A percentile compares a stretch with the other conserved stretches of the same genome.
Conservation (phyloP, 2,797 vertebrate species). For the Microhierax caerulescens region DNA sequence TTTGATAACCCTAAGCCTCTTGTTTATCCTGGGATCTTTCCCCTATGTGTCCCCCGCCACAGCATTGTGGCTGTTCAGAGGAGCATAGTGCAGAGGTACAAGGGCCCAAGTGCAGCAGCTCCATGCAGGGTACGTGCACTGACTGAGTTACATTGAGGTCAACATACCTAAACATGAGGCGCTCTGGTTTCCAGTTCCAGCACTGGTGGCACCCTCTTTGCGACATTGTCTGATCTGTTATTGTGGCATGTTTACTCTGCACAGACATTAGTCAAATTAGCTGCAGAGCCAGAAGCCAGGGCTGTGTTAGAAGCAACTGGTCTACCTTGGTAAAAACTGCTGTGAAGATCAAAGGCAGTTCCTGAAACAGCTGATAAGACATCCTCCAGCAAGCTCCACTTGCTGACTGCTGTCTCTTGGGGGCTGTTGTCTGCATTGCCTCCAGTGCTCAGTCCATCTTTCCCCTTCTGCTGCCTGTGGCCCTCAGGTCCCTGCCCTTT, state of each 20-base stretch:
- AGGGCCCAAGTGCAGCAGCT: neutral
- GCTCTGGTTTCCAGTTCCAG: neutral
- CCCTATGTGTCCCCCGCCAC: neutral
- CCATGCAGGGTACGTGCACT: neutral
- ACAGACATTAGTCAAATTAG: neutral
- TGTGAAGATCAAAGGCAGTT: neutral
- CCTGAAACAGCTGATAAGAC: neutral
- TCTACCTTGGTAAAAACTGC: neutral
- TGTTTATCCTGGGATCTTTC: neutral
- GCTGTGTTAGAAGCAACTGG: neutral
- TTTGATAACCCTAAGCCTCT: neutral
- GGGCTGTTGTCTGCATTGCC: neutral
- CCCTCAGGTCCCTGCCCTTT: accelerated
- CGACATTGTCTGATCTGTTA: neutral
- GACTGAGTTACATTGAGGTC: neutral
- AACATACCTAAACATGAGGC: neutral
- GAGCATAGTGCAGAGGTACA: accelerated
- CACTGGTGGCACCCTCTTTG: neutral
- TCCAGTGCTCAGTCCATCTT: neutral
- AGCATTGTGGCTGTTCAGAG: neutral
- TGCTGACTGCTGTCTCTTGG: neutral
- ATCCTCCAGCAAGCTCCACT: neutral
- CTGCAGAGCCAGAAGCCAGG: neutral
- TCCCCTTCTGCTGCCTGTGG: accelerated
- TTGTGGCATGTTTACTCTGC: neutral